A percentile compares a stretch with the other conserved stretches of the same genome.
Evolutionary conservation across 2,113 vertebrate species (phyloP).

Genomic region (Corythoichthys intestinalis): DNA sequence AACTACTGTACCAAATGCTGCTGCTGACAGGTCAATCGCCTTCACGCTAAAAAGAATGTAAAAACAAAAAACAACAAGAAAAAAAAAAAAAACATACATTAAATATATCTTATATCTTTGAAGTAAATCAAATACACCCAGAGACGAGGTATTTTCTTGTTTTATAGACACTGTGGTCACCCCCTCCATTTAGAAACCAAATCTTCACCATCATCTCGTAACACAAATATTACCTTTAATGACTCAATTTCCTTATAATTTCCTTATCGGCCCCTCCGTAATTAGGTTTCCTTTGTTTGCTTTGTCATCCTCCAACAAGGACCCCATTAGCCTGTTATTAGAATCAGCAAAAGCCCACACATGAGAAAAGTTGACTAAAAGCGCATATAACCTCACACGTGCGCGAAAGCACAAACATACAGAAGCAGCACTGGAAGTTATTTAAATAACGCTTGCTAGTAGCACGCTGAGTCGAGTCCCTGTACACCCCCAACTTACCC

Average conservation of each 20-base stretch:
- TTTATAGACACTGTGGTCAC: background rate
- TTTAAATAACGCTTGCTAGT: slow-evolving; percentile 33
- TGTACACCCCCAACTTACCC: slow-evolving; percentile 1
- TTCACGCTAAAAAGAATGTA: too few relatives aligned
- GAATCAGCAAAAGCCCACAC: slow-evolving; percentile 35
- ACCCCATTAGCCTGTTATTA: slow-evolving; percentile 44
- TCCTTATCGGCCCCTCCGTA: slow-evolving; percentile 53
- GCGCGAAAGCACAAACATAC: background rate
- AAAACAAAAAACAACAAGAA: too few relatives aligned
- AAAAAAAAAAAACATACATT: too few relatives aligned
- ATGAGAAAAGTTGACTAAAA: slow-evolving; percentile 30
- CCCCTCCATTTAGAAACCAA: slow-evolving; percentile 35
- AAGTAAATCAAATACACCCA: background rate
- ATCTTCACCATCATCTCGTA: slow-evolving; percentile 56
- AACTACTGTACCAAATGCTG: too few relatives aligned
- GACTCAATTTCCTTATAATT: slow-evolving; percentile 64
- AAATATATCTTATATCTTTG: background rate
- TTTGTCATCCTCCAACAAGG: slow-evolving; percentile 49
- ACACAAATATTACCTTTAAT: slow-evolving; percentile 63
- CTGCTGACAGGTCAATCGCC: too few relatives aligned
- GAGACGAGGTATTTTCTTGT: background rate
- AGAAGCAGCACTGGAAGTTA: slow-evolving; percentile 19
- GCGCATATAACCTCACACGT: slow-evolving; percentile 7
- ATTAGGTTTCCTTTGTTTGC: slow-evolving; percentile 63
- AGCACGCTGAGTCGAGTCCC: slow-evolving; percentile 31